Evolutionary conservation across 2,113 vertebrate species (phyloP).

Genomic region (Parotia lawesii): DNA sequence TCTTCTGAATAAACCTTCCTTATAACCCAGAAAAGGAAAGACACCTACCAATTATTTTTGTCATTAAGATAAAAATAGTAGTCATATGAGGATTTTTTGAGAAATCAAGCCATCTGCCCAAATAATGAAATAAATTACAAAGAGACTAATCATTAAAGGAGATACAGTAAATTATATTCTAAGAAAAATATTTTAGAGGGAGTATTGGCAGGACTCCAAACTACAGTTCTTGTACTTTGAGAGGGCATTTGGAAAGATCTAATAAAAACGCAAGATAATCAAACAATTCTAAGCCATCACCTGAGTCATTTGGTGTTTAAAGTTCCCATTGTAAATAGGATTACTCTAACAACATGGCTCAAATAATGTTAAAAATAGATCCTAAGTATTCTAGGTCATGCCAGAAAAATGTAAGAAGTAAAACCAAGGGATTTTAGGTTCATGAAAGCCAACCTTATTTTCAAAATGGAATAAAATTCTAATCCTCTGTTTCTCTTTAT

Average conservation of each 20-base stretch:
- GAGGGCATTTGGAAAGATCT: neutral
- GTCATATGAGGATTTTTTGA: neutral
- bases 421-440: neutral
- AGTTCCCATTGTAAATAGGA: neutral
- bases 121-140: neutral
- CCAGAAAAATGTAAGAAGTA: neutral
- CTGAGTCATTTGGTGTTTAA: neutral
- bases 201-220: neutral
- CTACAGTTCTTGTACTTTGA: neutral
- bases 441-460: neutral
- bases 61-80: neutral
- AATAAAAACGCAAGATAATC: neutral
- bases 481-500: neutral
- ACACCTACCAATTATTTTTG: neutral
- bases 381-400: neutral
- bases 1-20: neutral
- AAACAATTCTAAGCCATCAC: neutral
- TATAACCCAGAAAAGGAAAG: neutral
- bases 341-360: neutral
- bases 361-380: neutral
- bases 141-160: neutral
- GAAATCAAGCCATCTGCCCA: neutral
- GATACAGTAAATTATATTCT: neutral
- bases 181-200: neutral
- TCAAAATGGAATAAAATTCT: neutral